Percentiles rank a stretch among this genome's conserved stretches.
Evolutionary conservation across 1,140 invertebrate species (phyloP).

Genomic region (Achatina immaculata): DNA sequence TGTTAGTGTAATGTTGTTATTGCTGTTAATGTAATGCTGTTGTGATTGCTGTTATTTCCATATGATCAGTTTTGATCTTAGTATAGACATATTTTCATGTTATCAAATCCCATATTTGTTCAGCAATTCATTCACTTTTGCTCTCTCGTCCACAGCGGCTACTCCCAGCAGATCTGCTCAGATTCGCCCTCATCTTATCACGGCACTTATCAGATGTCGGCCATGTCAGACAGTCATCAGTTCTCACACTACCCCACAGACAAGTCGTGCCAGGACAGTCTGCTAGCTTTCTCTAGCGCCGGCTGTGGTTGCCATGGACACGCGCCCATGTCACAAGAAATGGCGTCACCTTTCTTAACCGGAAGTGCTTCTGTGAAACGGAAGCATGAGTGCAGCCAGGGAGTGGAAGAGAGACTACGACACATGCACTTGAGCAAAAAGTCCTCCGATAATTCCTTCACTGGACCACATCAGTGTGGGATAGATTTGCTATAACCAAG

Average conservation of each 20-base stretch:
- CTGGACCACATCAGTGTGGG: background rate
- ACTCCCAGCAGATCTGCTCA: too few relatives aligned
- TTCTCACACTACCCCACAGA: background rate
- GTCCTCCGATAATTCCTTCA: background rate
- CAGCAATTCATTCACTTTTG: too few relatives aligned
- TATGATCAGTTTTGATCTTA: too few relatives aligned
- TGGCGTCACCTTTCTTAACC: background rate
- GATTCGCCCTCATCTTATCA: too few relatives aligned
- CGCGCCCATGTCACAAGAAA: background rate
- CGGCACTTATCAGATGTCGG: background rate
- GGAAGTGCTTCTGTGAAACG: background rate
- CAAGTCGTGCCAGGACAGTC: background rate
- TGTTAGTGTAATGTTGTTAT: too few relatives aligned
- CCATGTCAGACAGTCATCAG: background rate
- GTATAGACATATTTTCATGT: too few relatives aligned
- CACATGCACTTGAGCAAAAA: background rate
- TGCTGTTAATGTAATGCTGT: too few relatives aligned
- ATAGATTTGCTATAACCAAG: background rate
- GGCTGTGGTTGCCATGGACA: background rate
- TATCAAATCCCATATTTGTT: too few relatives aligned
- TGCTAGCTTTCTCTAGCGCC: background rate
- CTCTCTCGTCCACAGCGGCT: too few relatives aligned
- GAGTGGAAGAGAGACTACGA: background rate
- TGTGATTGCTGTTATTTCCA: too few relatives aligned
- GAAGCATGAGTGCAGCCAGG: background rate